Evolutionary conservation across 2,888 invertebrate species (phyloP).

Genomic region (Amphipoea lucens): DNA sequence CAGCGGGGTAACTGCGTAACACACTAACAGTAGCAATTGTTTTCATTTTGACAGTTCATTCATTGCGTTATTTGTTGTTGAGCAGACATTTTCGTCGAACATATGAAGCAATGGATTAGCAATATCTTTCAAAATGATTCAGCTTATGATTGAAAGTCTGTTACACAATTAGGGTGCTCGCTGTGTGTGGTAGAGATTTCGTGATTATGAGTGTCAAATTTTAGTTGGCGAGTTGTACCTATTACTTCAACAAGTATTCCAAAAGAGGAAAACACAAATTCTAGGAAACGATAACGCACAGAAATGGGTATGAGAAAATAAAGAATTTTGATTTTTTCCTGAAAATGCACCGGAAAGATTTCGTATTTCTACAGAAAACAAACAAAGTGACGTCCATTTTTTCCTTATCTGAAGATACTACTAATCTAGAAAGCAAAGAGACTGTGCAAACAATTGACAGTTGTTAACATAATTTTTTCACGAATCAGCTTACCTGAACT

Average conservation of each 20-base stretch:
- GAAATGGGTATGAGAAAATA: not conserved
- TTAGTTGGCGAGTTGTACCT: not conserved
- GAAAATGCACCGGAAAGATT: not conserved
- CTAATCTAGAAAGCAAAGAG: constrained; percentile 26
- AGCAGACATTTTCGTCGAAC: no score
- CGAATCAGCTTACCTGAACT: not conserved
- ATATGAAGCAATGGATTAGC: no score
- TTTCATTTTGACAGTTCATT: no score
- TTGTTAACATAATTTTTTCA: not conserved
- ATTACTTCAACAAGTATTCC: not conserved
- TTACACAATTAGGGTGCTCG: not conserved
- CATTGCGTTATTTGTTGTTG: no score
- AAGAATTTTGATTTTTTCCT: not conserved
- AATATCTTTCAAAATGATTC: no score
- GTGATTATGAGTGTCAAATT: not conserved
- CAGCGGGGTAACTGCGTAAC: no score
- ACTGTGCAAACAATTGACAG: constrained; percentile 12
- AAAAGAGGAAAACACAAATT: not conserved
- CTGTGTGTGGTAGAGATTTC: not conserved
- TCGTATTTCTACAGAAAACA: constrained; percentile 14
- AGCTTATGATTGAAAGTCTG: not conserved
- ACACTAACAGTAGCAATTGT: no score
- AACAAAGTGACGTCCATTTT: not conserved
- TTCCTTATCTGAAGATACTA: constrained; percentile 27
- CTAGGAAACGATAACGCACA: not conserved